phyloP scores from a whole-genome alignment of 1,140 invertebrate species.

The Panagrolaimus sp. region DNA sequence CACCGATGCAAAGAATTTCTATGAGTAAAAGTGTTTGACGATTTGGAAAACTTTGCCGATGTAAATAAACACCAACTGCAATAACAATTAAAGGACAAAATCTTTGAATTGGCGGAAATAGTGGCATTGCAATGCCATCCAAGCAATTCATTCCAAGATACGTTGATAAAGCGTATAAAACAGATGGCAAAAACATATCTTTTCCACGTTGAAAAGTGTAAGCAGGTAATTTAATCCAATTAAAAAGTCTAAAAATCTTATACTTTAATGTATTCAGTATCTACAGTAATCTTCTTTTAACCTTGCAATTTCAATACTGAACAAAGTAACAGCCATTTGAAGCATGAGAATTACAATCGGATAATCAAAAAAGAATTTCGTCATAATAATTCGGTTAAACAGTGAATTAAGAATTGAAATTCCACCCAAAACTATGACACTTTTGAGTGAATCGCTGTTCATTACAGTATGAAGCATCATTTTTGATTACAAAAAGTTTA shows the following conservation, averaged over 20 bases:
- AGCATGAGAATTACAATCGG: conserved; percentile 43
- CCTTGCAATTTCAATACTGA: conserved; percentile 31
- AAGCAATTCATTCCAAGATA: conserved; percentile 61
- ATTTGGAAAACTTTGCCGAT: conserved; percentile 44
- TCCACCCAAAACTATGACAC: conserved; percentile 11
- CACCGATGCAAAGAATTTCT: conserved; percentile 26
- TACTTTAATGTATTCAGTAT: conserved; percentile 7
- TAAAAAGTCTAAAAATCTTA: conserved; percentile 17
- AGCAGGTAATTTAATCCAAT: conserved; percentile 46
- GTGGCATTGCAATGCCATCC: conserved; percentile 63
- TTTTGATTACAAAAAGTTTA: too few relatives aligned
- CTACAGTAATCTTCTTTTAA: background rate
- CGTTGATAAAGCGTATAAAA: conserved; percentile 61
- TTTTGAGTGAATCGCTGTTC: too few relatives aligned
- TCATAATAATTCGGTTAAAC: conserved; percentile 39
- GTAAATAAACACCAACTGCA: conserved; percentile 58
- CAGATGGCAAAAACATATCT: conserved; percentile 60
- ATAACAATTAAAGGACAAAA: conserved; percentile 62
- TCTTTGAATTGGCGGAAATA: conserved; percentile 64
- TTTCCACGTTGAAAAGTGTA: conserved; percentile 58
- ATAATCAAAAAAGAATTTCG: conserved; percentile 44
- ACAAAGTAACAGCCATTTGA: conserved; percentile 37
- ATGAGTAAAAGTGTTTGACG: conserved; percentile 21
- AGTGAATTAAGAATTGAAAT: conserved; percentile 27
- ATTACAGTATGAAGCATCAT: too few relatives aligned